Evolutionary conservation across 2,888 invertebrate species (phyloP), one percentile per base, ranked within the genome.

Genomic region (Perizoma affinitatum): DNA sequence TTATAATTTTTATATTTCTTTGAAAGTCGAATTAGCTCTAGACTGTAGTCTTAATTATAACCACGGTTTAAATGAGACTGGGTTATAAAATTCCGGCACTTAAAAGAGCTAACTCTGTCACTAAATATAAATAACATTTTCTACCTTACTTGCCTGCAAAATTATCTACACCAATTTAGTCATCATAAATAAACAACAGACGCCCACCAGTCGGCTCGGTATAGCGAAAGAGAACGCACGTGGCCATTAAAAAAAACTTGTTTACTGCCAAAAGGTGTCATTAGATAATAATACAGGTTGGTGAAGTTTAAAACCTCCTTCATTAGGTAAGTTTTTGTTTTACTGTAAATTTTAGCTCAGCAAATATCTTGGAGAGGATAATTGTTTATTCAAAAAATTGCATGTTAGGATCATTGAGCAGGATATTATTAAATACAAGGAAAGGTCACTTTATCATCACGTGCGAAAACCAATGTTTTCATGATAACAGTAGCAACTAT

Each of bases 131-230:
- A 60, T 36, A 8, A 34, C n/a, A 61, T 54, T 65, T 54, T 54
- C 10, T 41, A 58, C 63, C 61, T 50, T 58, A 57, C 55, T 62
- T 63, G 59, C 56, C 47, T 57, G 51, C 65, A 62, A 54, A 53
- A 63, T 65, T 58, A 65, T 54, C 65, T 62, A 45, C 22, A 45
- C 41, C 53, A 59, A 48, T 45, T n/a, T 5, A 4, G 5, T 10
- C 42, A 10, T 11, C 48, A 56, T 59, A 55, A 63, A 54, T 50
- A 57, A 60, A 63, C 38, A 53, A 58, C 10, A 9, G 10, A 11
- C 10, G n/a, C 6, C 8, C 42, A 38, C 60, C 60, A 66, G 66
- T 69, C 51, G 48, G 40, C 40, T 43, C 48, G 45, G 5, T 42
- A 45, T 35, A 45, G 55, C 45, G 47, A 53, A 10, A 44, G 51